These are phyloP conservation scores for Pampusana beccarii DNA, from an alignment of 2,113 vertebrate species.

Conservation along the genomic window DNA sequence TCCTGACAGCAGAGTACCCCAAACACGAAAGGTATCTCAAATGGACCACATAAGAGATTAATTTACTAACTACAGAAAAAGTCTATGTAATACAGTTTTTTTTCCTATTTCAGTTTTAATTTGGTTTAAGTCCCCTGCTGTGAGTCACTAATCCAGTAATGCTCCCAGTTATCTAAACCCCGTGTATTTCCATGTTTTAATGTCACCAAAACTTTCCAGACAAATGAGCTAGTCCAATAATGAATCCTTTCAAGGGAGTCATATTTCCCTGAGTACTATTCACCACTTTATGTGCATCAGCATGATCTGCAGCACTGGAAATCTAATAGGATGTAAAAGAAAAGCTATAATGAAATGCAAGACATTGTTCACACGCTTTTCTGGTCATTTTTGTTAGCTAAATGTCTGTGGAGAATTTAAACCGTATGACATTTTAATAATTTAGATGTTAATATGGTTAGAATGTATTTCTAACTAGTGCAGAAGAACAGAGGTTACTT, in stretches of 20 bases:
- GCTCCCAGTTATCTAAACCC: background rate
- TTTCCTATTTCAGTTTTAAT: background rate
- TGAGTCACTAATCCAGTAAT: background rate
- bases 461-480: background rate
- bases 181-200: background rate
- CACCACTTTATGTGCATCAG: background rate
- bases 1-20: background rate
- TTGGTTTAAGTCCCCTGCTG: background rate
- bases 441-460: background rate
- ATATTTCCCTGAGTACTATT: background rate
- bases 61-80: background rate
- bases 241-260: background rate
- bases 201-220: background rate
- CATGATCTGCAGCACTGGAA: background rate
- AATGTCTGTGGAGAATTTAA: background rate
- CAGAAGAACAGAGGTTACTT: background rate
- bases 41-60: background rate
- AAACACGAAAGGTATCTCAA: background rate
- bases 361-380: background rate
- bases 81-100: background rate
- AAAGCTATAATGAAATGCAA: background rate
- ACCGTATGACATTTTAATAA: background rate
- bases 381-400: background rate
- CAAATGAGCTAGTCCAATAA: background rate
- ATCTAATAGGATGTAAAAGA: background rate